Percentiles rank a stretch among this genome's conserved stretches.
Conservation (phyloP, 2,888 invertebrate species). For the Eremobia ochroleuca region DNA sequence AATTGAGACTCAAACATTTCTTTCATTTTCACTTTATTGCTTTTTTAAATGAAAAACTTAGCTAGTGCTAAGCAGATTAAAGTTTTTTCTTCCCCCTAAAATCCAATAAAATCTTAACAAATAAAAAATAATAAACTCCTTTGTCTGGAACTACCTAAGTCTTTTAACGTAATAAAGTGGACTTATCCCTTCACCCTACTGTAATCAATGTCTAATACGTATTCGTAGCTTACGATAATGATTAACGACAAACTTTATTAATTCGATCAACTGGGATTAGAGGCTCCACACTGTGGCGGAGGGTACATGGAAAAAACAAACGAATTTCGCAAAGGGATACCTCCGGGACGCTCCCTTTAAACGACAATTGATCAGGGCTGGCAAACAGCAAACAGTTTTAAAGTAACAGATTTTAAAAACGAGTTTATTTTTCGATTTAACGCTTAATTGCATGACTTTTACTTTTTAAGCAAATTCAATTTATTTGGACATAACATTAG, state of each 20-base stretch:
- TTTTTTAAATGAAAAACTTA: background rate
- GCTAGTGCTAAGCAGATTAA: background rate
- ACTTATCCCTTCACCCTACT: slow-evolving; percentile 83
- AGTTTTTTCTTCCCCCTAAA: slow-evolving; percentile 19
- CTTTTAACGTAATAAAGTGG: slow-evolving; percentile 82
- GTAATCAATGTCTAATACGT: slow-evolving; percentile 89
- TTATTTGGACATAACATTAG: no score
- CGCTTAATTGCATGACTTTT: no score
- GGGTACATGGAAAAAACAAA: slow-evolving; percentile 88
- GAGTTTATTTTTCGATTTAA: background rate
- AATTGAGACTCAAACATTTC: no score
- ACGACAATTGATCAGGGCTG: slow-evolving; percentile 60
- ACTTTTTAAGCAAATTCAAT: no score
- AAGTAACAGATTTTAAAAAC: background rate
- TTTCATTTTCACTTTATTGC: background rate
- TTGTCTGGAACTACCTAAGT: slow-evolving; percentile 72
- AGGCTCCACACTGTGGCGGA: slow-evolving; percentile 78
- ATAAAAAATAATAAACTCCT: slow-evolving; percentile 70
- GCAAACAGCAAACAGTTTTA: background rate
- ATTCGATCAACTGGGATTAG: slow-evolving; percentile 89
- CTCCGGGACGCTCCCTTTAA: slow-evolving; percentile 73
- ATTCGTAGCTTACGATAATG: slow-evolving; percentile 90
- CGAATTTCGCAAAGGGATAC: slow-evolving; percentile 84
- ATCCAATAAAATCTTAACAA: slow-evolving; percentile 62
- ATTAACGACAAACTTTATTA: slow-evolving; percentile 90